Evolutionary conservation across 2,888 invertebrate genomes (phyloP).

Genomic region (Ophion slaviceki): DNA sequence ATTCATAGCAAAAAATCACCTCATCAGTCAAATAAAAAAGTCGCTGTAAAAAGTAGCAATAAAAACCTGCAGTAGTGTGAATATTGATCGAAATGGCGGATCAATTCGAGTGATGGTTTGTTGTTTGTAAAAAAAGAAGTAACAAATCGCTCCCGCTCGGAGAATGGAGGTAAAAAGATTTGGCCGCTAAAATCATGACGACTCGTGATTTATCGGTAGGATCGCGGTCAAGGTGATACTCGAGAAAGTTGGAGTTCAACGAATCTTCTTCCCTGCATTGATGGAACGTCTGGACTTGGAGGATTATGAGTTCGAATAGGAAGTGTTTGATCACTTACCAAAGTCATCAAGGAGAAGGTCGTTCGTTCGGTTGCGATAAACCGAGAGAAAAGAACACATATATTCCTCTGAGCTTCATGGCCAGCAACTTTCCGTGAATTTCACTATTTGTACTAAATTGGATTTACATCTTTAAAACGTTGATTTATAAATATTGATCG

Average conservation of each 20-base stretch:
- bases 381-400: background rate
- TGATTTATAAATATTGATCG: slow-evolving; percentile 15
- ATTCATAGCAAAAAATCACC: no score
- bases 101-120: no score
- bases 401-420: background rate
- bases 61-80: no score
- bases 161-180: background rate
- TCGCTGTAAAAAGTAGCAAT: no score
- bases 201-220: background rate
- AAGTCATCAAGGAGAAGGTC: background rate
- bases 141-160: background rate
- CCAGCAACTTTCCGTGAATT: background rate
- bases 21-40: no score
- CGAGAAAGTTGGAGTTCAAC: background rate
- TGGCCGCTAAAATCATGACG: background rate
- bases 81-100: no score
- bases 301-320: background rate
- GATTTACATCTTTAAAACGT: background rate
- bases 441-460: background rate
- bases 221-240: background rate
- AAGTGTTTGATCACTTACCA: background rate
- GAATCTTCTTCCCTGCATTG: background rate
- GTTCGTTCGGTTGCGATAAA: background rate
- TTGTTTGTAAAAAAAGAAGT: no score
- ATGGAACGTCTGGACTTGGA: background rate